Evolutionary conservation across 2,113 vertebrate genomes (phyloP).

Genomic region (Odontesthes bonariensis): DNA sequence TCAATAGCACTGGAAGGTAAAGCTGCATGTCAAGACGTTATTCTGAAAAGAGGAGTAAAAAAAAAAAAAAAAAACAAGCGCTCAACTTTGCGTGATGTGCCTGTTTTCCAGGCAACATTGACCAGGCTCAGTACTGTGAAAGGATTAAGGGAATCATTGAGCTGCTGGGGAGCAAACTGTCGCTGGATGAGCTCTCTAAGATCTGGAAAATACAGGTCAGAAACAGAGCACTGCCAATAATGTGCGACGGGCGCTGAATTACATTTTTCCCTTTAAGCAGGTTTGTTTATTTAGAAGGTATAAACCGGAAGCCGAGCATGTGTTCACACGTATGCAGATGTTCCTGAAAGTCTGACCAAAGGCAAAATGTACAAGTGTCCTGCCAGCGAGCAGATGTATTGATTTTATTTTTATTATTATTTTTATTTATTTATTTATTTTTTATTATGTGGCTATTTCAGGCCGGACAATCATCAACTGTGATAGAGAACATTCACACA

Average conservation of each 20-base stretch:
- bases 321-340: neutral
- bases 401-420: no score
- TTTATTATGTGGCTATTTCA: slow-evolving; percentile 73
- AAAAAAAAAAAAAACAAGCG: no score
- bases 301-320: neutral
- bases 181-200: slow-evolving; percentile 96
- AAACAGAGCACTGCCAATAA: neutral
- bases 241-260: no score
- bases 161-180: slow-evolving; percentile 96
- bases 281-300: neutral
- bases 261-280: no score
- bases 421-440: no score
- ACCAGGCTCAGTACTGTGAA: slow-evolving; percentile 98
- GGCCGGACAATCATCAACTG: slow-evolving; percentile 97
- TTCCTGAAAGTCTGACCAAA: neutral
- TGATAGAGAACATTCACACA: slow-evolving; percentile 99
- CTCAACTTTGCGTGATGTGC: neutral
- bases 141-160: slow-evolving; percentile 99
- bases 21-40: neutral
- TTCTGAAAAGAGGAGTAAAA: no score
- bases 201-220: slow-evolving; percentile 99
- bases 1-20: slow-evolving; percentile 98
- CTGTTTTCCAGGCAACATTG: slow-evolving; percentile 91
- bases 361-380: neutral
- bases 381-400: neutral